phyloP scores from a whole-genome alignment of 1,140 invertebrate species.

The Cepaea nemoralis region DNA sequence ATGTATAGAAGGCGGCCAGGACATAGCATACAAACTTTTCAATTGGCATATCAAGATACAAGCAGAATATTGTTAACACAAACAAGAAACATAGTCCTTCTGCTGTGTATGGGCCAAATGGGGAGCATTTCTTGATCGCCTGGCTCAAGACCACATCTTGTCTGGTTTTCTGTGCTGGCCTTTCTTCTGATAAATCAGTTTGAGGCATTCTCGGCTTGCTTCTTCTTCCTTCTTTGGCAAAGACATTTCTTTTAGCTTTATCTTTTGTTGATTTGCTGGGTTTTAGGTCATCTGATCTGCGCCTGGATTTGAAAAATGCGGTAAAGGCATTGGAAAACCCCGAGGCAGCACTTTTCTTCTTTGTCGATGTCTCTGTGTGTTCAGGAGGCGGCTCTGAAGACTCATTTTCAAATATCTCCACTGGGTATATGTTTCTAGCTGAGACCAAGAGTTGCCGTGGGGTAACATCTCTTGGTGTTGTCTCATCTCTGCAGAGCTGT shows the following conservation, averaged over 20 bases:
- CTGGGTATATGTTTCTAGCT: not conserved
- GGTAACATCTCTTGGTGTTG: not conserved
- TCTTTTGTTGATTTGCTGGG: not conserved
- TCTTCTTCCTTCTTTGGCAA: not conserved
- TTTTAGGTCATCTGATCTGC: not conserved
- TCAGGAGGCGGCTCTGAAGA: not conserved
- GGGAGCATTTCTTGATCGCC: conserved; percentile 11
- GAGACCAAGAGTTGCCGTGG: not conserved
- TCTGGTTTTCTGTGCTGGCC: not conserved
- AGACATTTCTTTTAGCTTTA: not conserved
- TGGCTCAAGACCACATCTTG: not conserved
- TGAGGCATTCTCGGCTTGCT: not conserved
- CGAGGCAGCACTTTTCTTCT: not conserved
- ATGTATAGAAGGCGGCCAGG: conserved; percentile 28
- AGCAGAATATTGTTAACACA: conserved; percentile 12
- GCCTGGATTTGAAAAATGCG: not conserved
- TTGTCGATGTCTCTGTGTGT: not conserved
- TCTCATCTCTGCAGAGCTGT: no score
- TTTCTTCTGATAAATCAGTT: not conserved
- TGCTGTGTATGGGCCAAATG: conserved; percentile 19
- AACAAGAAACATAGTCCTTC: conserved; percentile 25
- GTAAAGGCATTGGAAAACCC: not conserved
- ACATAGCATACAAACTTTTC: conserved; percentile 31
- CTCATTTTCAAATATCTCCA: not conserved
- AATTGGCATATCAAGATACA: conserved; percentile 12